phyloP scores from a whole-genome alignment of 37 sponge, comb jelly and placozoan species.

The Aplysina aerophoba region DNA sequence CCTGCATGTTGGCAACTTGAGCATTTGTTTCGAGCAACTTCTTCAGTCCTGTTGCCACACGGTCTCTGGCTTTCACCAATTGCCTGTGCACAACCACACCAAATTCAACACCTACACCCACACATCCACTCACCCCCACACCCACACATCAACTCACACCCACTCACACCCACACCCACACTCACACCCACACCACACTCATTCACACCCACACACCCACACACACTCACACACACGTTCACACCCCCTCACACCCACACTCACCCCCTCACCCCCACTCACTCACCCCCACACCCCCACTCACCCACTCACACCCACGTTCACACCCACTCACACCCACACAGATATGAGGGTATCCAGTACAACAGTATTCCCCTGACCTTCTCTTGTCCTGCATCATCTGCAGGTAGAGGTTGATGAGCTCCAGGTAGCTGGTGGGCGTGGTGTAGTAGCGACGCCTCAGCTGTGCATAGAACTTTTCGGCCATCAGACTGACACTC shows the following conservation, averaged over 20 bases:
- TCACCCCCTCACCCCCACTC: not conserved
- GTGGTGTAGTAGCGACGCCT: constrained; percentile 96
- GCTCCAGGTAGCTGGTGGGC: constrained; percentile 98
- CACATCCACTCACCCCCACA: not conserved
- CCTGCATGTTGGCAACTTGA: constrained; percentile 92
- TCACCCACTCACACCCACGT: not conserved
- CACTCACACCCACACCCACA: not conserved
- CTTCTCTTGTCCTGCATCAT: constrained; percentile 96
- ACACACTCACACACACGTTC: not conserved
- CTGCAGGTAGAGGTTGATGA: constrained; percentile 91
- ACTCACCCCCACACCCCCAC: not conserved
- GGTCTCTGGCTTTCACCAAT: constrained; percentile 74
- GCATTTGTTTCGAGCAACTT: constrained; percentile 97
- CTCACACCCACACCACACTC: not conserved
- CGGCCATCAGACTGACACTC: constrained; percentile 87
- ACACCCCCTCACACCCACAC: not conserved
- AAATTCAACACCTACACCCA: not conserved
- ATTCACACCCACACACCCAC: not conserved
- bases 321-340: not conserved
- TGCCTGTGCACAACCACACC: constrained; percentile 50
- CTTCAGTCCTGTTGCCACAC: constrained; percentile 95
- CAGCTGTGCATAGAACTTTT: constrained; percentile 93
- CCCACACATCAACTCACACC: not conserved
- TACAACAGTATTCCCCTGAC: no score
- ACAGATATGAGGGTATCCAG: no score